A percentile compares a stretch with the other conserved stretches of the same genome.
Evolutionary conservation across 2,113 vertebrate species (phyloP).

Genomic region (Corythaixoides concolor): DNA sequence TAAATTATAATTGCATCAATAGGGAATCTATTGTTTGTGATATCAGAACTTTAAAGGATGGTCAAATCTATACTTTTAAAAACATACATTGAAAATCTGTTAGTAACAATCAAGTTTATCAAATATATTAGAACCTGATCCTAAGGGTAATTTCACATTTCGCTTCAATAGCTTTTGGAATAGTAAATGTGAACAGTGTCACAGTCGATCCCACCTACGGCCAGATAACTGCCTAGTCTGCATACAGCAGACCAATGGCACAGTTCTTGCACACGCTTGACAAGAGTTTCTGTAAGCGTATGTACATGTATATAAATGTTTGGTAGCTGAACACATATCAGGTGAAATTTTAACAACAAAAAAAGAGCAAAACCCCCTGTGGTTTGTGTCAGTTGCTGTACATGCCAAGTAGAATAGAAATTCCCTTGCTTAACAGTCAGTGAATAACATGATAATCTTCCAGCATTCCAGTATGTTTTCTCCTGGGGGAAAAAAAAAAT

Average conservation of each 20-base stretch:
- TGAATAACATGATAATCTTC: not conserved
- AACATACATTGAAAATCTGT: not conserved
- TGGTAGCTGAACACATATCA: not conserved
- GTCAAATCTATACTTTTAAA: not conserved
- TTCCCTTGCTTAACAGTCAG: not conserved
- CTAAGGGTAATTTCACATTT: not conserved
- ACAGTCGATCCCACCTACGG: not conserved
- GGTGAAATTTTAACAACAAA: not conserved
- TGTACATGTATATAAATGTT: not conserved
- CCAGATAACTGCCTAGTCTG: not conserved
- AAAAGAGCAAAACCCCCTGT: not conserved
- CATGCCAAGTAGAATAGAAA: not conserved
- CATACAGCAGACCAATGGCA: not conserved
- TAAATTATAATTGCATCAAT: not conserved
- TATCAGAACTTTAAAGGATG: not conserved
- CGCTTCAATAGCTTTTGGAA: not conserved
- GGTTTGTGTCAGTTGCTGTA: not conserved
- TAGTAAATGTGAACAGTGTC: not conserved
- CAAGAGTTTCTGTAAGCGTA: not conserved
- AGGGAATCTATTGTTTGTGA: not conserved
- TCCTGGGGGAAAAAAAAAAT: not conserved
- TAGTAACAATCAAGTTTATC: not conserved
- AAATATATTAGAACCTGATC: not conserved
- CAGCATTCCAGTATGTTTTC: not conserved
- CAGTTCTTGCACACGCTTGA: not conserved